Evolutionary conservation across 2,797 vertebrate genomes (phyloP), one percentile per base, ranked within the genome.

Genomic region (Uromys caudimaculatus): DNA sequence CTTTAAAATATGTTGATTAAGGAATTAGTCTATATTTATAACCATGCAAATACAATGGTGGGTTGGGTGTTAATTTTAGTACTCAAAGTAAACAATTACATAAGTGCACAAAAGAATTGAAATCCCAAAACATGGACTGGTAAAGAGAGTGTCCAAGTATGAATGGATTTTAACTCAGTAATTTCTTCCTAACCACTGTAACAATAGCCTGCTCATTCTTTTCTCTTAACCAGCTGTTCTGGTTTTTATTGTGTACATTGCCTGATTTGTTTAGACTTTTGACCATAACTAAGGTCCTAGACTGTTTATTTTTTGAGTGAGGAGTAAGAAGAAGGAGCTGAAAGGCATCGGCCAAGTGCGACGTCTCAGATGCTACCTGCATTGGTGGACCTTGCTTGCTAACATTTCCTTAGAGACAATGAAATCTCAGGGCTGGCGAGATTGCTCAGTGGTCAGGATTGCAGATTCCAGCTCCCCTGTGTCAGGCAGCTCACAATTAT

Each of bases 11-110:
- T 78, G 13, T 50, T 87, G 41, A 62, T 77, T 85, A 38, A 60
- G 54, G 71, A 64, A 56, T 21, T 41, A 76, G 44, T 64, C 50
- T 82, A 50, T 44, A 38, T 89, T 85, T 90, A 67, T 13, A 84
- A 56, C 38, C 21, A 47, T n/a, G 29, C 58, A 94, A 79, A 62
- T 56, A 58, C 21, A 16, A 19, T 35, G 19, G 4, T 60, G 41
- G 41, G 24, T 69, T 91, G 54, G 14, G 52, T 86, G 50, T 91
- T 93, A 23, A 87, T 93, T 91, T 94, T 54, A 64, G 29, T 62
- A 41, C 44, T 50, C 58, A 71, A 91, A 76, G 32, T 54, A 92
- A 93, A 81, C 62, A 89, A 52, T 86, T 47, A 6, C 23, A 10
- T 77, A 50, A 82, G 47, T 35, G 9, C 38, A 12, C 60, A 47